A percentile compares a stretch with the other conserved stretches of the same genome.
Evolutionary conservation across 2,113 vertebrate species (phyloP).

Genomic region (Zosterops japonicus): DNA sequence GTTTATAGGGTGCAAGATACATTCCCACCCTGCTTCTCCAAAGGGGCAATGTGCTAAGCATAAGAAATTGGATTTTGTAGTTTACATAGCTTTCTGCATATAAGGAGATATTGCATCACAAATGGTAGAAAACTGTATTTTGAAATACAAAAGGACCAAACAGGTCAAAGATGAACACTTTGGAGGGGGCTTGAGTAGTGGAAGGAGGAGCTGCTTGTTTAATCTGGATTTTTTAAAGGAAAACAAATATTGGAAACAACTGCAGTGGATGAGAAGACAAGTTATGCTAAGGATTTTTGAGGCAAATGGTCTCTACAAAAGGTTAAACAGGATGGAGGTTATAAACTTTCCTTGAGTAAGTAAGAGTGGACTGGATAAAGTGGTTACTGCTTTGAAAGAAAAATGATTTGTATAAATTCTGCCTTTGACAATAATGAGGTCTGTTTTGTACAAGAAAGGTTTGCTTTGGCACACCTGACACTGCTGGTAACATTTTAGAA

Average conservation of each 20-base stretch:
- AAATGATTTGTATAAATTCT: not conserved
- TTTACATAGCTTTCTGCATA: not conserved
- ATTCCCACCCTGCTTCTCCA: not conserved
- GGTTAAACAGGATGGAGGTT: accelerated
- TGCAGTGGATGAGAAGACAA: not conserved
- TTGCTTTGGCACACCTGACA: not conserved
- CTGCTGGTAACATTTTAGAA: not conserved
- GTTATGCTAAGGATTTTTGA: not conserved
- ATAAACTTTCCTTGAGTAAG: not conserved
- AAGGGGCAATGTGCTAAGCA: not conserved
- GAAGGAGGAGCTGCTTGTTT: not conserved
- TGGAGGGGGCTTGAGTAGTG: not conserved
- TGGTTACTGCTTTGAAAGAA: not conserved
- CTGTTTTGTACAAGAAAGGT: not conserved
- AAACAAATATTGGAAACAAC: not conserved
- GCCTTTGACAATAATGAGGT: not conserved
- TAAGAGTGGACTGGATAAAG: not conserved
- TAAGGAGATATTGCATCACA: not conserved
- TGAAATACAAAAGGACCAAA: not conserved
- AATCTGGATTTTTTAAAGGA: not conserved
- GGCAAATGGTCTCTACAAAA: not conserved
- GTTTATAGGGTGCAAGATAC: not conserved
- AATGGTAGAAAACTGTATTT: not conserved
- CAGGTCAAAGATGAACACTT: not conserved
- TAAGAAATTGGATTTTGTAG: not conserved